These are phyloP conservation scores for Tipula lateralis DNA, from an alignment of 2,888 invertebrate species.

Conservation along the genomic window DNA sequence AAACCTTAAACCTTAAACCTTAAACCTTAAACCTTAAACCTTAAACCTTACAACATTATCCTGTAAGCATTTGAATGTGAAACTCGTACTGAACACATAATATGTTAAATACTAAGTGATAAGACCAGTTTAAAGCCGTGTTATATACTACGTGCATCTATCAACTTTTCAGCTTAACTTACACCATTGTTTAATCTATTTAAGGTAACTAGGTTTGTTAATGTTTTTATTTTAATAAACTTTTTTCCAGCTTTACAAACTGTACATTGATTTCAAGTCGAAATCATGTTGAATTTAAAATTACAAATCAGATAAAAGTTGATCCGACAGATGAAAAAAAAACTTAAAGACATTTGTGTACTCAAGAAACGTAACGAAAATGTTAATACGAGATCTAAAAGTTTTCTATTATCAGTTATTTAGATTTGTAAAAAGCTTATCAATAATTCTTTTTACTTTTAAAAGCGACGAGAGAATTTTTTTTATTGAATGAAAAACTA, in stretches of 20 bases:
- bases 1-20: too few relatives aligned
- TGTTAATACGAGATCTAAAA: neutral
- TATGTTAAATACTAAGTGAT: too few relatives aligned
- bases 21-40: too few relatives aligned
- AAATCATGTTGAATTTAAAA: neutral
- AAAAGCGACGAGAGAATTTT: neutral
- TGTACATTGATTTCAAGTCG: neutral
- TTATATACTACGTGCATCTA: too few relatives aligned
- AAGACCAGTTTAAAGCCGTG: too few relatives aligned
- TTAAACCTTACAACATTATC: too few relatives aligned
- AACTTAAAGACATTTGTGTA: neutral
- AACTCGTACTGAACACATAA: too few relatives aligned
- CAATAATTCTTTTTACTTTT: neutral
- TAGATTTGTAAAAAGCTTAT: constrained; percentile 2
- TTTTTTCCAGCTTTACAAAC: neutral
- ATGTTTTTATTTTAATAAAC: neutral
- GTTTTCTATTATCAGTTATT: constrained; percentile 2
- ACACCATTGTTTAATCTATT: too few relatives aligned
- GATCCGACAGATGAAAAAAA: neutral
- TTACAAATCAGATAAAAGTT: neutral
- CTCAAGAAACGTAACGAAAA: neutral
- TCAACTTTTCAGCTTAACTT: too few relatives aligned
- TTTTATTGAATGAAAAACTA: neutral
- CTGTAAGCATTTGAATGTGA: too few relatives aligned
- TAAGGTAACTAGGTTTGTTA: too few relatives aligned